A percentile compares a stretch with the other conserved stretches of the same genome.
phyloP scores from a whole-genome alignment of 2,113 vertebrate genomes.

The Falco punctatus region DNA sequence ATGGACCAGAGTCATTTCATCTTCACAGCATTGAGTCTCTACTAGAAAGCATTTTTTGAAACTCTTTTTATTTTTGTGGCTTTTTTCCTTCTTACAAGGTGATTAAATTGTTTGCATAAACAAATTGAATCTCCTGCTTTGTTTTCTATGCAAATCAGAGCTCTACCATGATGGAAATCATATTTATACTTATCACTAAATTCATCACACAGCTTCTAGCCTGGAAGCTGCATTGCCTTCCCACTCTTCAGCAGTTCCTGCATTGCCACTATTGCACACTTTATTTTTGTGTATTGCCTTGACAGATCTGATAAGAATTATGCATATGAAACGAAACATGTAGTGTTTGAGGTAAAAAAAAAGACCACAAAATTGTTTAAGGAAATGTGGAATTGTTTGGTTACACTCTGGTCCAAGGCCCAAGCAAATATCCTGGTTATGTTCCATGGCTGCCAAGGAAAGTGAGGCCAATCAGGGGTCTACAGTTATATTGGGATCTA shows the following conservation, averaged over 20 bases:
- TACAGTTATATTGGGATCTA: background rate
- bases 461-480: background rate
- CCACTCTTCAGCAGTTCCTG: background rate
- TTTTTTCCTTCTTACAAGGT: background rate
- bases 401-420: background rate
- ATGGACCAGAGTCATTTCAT: background rate
- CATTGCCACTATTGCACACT: background rate
- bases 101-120: constrained; percentile 3
- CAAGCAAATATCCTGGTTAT: accelerated
- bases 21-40: background rate
- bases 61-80: background rate
- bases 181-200: background rate
- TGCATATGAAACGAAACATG: background rate
- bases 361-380: background rate
- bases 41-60: background rate
- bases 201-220: background rate
- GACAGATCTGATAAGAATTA: background rate
- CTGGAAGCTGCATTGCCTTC: background rate
- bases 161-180: background rate
- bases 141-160: background rate
- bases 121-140: background rate
- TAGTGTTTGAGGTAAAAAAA: background rate
- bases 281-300: background rate
- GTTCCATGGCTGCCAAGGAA: background rate
- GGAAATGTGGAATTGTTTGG: background rate